Evolutionary conservation across 2,888 invertebrate genomes (phyloP).

Genomic region (Tetramorium bicarinatum): DNA sequence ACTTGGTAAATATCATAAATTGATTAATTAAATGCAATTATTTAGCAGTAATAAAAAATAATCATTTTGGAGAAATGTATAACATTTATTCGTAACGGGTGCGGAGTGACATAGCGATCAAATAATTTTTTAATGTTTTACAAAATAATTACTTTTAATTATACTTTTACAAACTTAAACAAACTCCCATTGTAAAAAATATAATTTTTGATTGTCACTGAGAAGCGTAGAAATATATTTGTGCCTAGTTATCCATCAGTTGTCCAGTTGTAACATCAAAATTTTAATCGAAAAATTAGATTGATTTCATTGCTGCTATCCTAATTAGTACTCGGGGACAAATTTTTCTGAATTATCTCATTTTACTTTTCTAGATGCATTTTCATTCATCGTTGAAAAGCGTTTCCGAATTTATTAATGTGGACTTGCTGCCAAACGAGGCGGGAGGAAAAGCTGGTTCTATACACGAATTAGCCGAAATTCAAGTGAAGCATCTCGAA

Average conservation of each 20-base stretch:
- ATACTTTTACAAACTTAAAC: neutral
- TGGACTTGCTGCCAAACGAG: slow-evolving; percentile 89
- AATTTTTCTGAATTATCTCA: neutral
- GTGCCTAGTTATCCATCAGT: neutral
- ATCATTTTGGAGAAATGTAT: neutral
- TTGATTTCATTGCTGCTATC: neutral
- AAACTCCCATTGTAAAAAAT: neutral
- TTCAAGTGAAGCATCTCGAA: slow-evolving; percentile 79
- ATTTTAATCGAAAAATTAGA: neutral
- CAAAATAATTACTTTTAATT: neutral
- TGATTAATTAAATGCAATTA: neutral
- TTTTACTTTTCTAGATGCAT: slow-evolving; percentile 76
- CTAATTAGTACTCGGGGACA: no score
- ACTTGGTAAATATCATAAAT: slow-evolving; percentile 76
- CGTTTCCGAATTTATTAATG: slow-evolving; percentile 87
- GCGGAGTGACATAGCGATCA: neutral
- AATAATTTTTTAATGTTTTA: neutral
- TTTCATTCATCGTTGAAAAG: slow-evolving; percentile 87
- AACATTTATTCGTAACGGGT: neutral
- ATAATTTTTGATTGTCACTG: neutral
- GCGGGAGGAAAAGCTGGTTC: slow-evolving; percentile 88
- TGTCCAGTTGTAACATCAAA: neutral
- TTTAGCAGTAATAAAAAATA: neutral
- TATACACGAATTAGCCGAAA: slow-evolving; percentile 76
- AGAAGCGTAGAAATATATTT: neutral